Evolutionary conservation across 2,113 vertebrate genomes (phyloP).

Genomic region (Microcebus tavaratra): DNA sequence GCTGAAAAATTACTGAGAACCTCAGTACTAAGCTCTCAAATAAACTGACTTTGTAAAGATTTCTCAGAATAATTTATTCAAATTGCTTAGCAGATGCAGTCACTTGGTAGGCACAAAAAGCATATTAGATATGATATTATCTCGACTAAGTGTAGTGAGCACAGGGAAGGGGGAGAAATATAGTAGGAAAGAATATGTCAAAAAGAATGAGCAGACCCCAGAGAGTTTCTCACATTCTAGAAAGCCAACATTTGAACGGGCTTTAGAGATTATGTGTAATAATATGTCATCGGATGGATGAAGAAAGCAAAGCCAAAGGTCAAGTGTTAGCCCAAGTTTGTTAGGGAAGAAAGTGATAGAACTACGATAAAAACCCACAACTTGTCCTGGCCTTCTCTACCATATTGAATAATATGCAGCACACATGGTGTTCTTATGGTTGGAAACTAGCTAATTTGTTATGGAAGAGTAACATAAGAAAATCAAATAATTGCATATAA

Average conservation of each 20-base stretch:
- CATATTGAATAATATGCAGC: neutral
- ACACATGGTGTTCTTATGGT: neutral
- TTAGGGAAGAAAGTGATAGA: neutral
- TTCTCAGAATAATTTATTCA: neutral
- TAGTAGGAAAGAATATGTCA: neutral
- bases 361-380: neutral
- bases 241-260: neutral
- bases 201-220: neutral
- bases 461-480: neutral
- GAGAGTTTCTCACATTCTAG: neutral
- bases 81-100: neutral
- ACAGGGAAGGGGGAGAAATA: neutral
- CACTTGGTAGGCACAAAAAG: neutral
- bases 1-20: neutral
- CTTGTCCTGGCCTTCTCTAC: neutral
- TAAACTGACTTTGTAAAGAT: neutral
- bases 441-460: neutral
- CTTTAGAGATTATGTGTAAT: neutral
- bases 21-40: neutral
- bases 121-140: neutral
- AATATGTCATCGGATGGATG: neutral
- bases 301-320: neutral
- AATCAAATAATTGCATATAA: neutral
- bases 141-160: neutral
- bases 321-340: neutral